A percentile compares a stretch with the other conserved stretches of the same genome.
Evolutionary conservation across 2,113 vertebrate genomes (phyloP).

Genomic region (Nannobrachium achirus): DNA sequence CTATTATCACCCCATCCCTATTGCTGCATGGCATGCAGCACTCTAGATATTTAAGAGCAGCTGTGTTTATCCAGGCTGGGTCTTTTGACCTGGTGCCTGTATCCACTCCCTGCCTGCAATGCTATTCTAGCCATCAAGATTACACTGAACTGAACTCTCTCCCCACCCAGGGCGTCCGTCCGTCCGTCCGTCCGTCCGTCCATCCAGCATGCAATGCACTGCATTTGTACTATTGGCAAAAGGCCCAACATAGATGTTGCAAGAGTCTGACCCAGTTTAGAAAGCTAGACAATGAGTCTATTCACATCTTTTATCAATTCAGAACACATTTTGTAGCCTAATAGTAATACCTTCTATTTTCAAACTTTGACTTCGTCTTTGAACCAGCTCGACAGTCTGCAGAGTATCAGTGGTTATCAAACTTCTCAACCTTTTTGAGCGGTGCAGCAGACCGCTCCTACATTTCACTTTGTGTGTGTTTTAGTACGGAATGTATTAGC

Average conservation of each 20-base stretch:
- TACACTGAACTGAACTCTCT: not conserved
- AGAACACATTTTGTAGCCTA: too few species aligned
- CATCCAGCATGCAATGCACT: not conserved
- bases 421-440: too few species aligned
- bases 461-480: too few species aligned
- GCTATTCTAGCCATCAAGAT: not conserved
- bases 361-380: too few species aligned
- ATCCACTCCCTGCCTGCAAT: not conserved
- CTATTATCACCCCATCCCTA: too few species aligned
- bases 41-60: slow-evolving; percentile 9
- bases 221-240: not conserved
- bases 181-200: not conserved
- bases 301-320: too few species aligned
- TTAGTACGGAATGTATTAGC: too few species aligned
- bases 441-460: too few species aligned
- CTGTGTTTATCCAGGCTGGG: slow-evolving; percentile 1
- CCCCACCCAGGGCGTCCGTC: not conserved
- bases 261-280: not conserved
- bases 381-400: too few species aligned
- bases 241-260: not conserved
- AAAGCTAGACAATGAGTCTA: not conserved
- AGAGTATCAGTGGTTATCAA: too few species aligned
- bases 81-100: not conserved
- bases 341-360: too few species aligned
- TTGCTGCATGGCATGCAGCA: too few species aligned